Percentiles rank a stretch among this genome's conserved stretches.
phyloP scores from a whole-genome alignment of 2,888 invertebrate genomes.

The Acheta domesticus region DNA sequence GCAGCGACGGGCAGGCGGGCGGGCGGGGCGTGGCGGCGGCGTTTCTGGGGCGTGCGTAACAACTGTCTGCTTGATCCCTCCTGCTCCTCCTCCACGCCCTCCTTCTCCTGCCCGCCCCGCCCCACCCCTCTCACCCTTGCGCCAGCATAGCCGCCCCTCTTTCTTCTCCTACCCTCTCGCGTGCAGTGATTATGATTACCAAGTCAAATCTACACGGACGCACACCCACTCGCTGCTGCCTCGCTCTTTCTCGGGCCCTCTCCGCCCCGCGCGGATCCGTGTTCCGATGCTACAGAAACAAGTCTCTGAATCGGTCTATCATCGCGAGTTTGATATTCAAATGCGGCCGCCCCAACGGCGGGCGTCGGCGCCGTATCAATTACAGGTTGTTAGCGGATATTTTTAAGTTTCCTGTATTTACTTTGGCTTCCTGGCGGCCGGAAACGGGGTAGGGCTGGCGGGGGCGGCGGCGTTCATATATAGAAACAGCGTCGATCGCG shows the following conservation, averaged over 20 bases:
- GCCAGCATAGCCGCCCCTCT: not conserved
- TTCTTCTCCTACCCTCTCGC: not conserved
- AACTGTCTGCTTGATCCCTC: too few species aligned
- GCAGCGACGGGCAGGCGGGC: too few species aligned
- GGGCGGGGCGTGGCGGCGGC: too few species aligned
- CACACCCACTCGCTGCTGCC: too few species aligned
- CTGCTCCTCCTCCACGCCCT: too few species aligned
- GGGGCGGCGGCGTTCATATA: not conserved
- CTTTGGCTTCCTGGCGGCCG: not conserved
- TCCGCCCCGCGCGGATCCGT: not conserved
- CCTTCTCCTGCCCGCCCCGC: too few species aligned
- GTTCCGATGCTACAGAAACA: not conserved
- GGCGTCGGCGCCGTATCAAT: not conserved
- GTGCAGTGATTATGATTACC: not conserved
- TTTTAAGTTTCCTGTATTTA: constrained; percentile 9
- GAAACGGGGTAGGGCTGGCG: not conserved
- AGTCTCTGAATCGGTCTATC: not conserved
- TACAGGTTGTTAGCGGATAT: constrained; percentile 18
- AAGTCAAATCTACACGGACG: not conserved
- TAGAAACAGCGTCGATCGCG: not conserved
- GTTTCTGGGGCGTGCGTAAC: too few species aligned
- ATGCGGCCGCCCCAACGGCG: not conserved
- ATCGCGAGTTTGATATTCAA: constrained; percentile 12
- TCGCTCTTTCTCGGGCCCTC: not conserved
- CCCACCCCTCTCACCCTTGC: too few species aligned